Conservation (phyloP, 2,888 invertebrate species). For the Thera britannica region DNA sequence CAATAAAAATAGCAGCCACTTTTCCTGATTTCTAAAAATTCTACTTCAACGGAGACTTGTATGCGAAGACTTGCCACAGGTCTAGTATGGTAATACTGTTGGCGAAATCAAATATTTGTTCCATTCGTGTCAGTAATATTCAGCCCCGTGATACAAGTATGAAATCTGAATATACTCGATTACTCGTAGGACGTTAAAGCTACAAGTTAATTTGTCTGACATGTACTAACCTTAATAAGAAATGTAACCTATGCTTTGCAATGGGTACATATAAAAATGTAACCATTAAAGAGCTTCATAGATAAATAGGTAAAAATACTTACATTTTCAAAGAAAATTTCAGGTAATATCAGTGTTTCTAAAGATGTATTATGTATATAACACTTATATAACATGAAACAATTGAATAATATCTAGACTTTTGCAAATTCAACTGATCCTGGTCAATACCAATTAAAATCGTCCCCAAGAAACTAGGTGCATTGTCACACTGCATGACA, state of each 20-base stretch:
- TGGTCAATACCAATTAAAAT: too few relatives aligned
- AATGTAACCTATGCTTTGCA: too few relatives aligned
- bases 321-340: not conserved
- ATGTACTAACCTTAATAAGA: not conserved
- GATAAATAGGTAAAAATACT: not conserved
- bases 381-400: too few relatives aligned
- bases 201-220: conserved; percentile 27
- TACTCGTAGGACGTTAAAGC: conserved; percentile 23
- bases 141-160: conserved; percentile 38
- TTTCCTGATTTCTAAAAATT: conserved; percentile 45
- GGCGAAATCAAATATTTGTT: conserved; percentile 65
- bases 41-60: conserved; percentile 44
- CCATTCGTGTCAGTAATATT: conserved; percentile 55
- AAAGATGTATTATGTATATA: too few relatives aligned
- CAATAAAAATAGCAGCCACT: conserved; percentile 19
- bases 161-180: conserved; percentile 24
- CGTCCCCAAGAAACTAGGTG: too few relatives aligned
- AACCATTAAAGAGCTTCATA: not conserved
- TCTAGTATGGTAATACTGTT: conserved; percentile 58
- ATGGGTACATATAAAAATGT: too few relatives aligned
- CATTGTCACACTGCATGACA: too few relatives aligned
- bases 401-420: too few relatives aligned
- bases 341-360: too few relatives aligned
- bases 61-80: conserved; percentile 30
- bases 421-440: too few relatives aligned